Evolutionary conservation across 2,888 invertebrate genomes (phyloP), one percentile per base, ranked within the genome.

Genomic region (Epinotia bilunana): DNA sequence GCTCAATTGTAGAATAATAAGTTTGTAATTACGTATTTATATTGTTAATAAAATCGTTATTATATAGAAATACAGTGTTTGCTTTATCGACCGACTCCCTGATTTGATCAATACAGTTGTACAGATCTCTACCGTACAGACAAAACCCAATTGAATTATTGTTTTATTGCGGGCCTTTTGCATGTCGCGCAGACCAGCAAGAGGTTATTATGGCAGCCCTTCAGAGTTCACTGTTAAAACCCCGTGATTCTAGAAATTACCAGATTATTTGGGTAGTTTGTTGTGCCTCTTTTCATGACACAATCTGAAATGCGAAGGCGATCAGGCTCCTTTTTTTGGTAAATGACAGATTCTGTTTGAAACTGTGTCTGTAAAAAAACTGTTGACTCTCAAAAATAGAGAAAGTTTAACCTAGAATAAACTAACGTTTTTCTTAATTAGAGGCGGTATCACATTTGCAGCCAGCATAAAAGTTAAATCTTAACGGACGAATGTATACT

Each of bases 21-120:
- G 91, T 93, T 94, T 93, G 91, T 93, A 93, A 93, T 91, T 93
- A 91, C 84, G 89, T 91, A 92, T 94, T 93, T 93, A 93, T 93
- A 93, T 93, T 94, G 94, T 94, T 94, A 94, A 92, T 93, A 94
- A 94, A 94, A 94, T 88, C 89, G 94, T 94, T 94, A 93, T 91
- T 83, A 91, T 87, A 91, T 92, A 92, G 90, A 87, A 83, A 78
- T 65, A 43, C 72, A 80, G 80, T 86, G 83, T 83, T 80, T 80
- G 68, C 76, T 78, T 75, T 64, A 23, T 72, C 55, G 16, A 20
- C 46, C 57, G 46, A 68, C 55, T 62, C 33, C 57, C 57, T 49
- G 39, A 4, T 61, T 68, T 20, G 18, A 73, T 55, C 49, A 73
- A 33, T 28, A 65, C 55, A 49, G 49, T 49, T 60, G 58, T 60